Conservation (phyloP, 1,140 invertebrate species). For the Drosophila murphyi region DNA sequence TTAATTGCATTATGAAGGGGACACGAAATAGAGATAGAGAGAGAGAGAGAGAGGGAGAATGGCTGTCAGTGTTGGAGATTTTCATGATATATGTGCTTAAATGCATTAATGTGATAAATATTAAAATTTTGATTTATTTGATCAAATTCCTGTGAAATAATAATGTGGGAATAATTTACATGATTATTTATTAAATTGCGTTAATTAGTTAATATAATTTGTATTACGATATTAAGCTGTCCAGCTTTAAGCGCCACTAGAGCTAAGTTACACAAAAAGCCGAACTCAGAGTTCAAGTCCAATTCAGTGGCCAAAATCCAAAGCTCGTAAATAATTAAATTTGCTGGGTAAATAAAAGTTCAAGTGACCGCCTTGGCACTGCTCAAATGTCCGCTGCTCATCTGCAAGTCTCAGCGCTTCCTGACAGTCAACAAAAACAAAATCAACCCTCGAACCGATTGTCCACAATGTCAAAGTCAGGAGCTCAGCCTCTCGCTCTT, state of each 20-base stretch:
- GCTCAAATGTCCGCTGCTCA: constrained; percentile 41
- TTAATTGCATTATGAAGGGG: constrained; percentile 36
- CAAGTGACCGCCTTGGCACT: constrained; percentile 37
- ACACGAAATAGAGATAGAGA: background rate
- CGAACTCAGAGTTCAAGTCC: constrained; percentile 33
- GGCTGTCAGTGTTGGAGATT: background rate
- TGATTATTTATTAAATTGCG: background rate
- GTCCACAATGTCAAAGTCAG: constrained; percentile 77
- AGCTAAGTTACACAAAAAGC: constrained; percentile 8
- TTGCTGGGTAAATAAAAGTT: constrained; percentile 79
- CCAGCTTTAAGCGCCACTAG: background rate
- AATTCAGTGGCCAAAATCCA: constrained; percentile 35
- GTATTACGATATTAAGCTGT: background rate
- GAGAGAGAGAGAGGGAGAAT: background rate
- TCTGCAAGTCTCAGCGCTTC: constrained; percentile 13
- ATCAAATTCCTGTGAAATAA: background rate
- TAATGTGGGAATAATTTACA: background rate
- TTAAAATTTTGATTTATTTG: constrained; percentile 9
- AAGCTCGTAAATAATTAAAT: constrained; percentile 75
- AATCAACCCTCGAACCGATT: constrained; percentile 58
- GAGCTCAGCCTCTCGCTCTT: background rate
- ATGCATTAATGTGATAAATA: constrained; percentile 19
- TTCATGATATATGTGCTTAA: constrained; percentile 15
- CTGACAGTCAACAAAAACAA: constrained; percentile 52
- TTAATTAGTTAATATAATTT: background rate